phyloP scores from a whole-genome alignment of 2,797 vertebrate genomes.

The Oreortyx pictus region DNA sequence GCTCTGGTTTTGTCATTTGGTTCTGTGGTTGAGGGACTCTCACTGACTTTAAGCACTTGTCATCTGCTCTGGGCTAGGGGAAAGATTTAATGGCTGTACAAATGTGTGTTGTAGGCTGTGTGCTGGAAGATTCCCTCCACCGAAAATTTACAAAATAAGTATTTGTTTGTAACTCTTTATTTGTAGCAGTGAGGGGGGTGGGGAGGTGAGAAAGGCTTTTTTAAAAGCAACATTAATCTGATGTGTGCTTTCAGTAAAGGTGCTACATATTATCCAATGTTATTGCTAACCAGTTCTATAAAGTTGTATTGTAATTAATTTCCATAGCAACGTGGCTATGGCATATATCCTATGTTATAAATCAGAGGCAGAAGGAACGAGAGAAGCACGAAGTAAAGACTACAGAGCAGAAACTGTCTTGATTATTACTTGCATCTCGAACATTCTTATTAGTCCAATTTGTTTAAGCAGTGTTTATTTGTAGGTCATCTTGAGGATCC shows the following conservation, averaged over 20 bases:
- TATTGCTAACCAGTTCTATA: not conserved
- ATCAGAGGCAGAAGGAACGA: not conserved
- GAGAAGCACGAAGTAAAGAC: not conserved
- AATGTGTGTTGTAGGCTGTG: not conserved
- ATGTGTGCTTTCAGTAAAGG: constrained; percentile 12
- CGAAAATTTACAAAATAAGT: constrained; percentile 8
- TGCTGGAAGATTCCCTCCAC: not conserved
- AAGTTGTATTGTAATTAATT: constrained; percentile 5
- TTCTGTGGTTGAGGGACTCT: not conserved
- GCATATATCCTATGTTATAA: not conserved
- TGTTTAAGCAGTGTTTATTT: constrained; percentile 64
- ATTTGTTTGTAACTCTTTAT: not conserved
- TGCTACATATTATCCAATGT: not conserved
- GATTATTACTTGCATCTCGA: constrained; percentile 37
- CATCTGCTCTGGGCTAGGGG: not conserved
- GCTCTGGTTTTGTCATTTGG: not conserved
- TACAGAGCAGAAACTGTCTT: constrained; percentile 21
- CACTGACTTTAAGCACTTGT: not conserved
- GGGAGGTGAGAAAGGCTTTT: not conserved
- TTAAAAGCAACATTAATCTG: not conserved
- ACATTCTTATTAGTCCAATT: constrained; percentile 47
- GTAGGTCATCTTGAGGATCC: constrained; percentile 39
- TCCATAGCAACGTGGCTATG: not conserved
- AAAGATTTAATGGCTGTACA: not conserved
- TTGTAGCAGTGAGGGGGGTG: not conserved